These are phyloP conservation scores for Syrrhaptes paradoxus DNA, from an alignment of 2,113 vertebrate species.

Conservation along the genomic window DNA sequence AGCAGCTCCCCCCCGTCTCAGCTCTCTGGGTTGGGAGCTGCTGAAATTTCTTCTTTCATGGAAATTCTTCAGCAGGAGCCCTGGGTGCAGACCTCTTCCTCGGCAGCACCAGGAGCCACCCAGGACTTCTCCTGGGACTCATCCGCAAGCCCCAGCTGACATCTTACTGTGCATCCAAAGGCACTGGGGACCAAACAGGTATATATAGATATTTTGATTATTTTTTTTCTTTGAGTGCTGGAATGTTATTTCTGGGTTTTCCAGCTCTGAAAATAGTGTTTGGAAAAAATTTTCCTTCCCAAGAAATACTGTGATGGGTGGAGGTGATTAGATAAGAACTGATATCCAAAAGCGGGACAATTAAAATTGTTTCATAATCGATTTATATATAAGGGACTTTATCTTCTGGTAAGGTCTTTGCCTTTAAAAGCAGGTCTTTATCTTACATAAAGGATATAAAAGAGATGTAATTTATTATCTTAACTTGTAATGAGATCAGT, in stretches of 20 bases:
- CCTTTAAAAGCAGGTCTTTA: slow-evolving; percentile 21
- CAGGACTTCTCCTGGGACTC: background rate
- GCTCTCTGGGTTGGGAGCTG: background rate
- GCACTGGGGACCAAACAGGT: background rate
- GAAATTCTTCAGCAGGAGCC: background rate
- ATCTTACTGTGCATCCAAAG: background rate
- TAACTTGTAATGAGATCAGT: background rate
- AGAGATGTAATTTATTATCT: background rate
- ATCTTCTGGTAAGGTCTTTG: slow-evolving; percentile 7
- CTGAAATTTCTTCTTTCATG: background rate
- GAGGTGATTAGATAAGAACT: background rate
- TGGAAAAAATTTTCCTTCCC: background rate
- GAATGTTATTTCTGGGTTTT: background rate
- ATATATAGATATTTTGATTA: too few relatives aligned
- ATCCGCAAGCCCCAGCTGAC: background rate
- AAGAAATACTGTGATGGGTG: background rate
- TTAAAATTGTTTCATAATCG: background rate
- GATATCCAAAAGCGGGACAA: background rate
- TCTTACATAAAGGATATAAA: background rate
- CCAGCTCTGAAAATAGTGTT: background rate
- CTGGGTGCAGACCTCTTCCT: background rate
- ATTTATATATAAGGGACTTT: background rate
- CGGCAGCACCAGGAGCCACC: background rate
- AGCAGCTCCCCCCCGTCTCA: fast-evolving
- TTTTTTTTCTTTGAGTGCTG: background rate